A percentile compares a stretch with the other conserved stretches of the same genome.
Conservation (phyloP, 2,113 vertebrate genomes). For the Cervus canadensis region DNA sequence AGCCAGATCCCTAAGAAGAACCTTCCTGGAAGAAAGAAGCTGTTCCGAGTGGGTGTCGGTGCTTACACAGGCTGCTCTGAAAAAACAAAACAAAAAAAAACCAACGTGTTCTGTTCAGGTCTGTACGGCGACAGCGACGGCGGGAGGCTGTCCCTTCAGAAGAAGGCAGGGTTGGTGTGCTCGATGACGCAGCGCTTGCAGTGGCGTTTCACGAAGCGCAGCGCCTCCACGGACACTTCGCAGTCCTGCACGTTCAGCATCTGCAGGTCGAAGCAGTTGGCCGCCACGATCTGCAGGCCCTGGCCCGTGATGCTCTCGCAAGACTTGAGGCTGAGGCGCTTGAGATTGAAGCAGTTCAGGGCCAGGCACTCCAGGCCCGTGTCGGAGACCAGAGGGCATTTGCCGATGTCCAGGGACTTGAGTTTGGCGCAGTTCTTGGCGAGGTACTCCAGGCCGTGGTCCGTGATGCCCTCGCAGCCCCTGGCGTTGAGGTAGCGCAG, state of each 20-base stretch:
- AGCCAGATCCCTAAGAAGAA: constrained; percentile 64
- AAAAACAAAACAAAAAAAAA: background rate
- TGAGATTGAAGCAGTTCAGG: constrained; percentile 93
- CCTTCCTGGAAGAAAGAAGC: constrained; percentile 62
- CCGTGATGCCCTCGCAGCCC: constrained; percentile 97
- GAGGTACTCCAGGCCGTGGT: constrained; percentile 95
- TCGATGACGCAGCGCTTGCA: constrained; percentile 97
- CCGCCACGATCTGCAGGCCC: constrained; percentile 93
- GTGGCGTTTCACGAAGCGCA: constrained; percentile 93
- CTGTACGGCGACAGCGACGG: background rate
- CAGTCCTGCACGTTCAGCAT: constrained; percentile 98
- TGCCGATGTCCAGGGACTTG: constrained; percentile 95
- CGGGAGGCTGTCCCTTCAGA: constrained; percentile 80
- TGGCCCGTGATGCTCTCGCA: constrained; percentile 95
- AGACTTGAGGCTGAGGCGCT: constrained; percentile 93
- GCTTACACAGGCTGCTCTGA: constrained; percentile 67
- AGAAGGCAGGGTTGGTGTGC: constrained; percentile 98
- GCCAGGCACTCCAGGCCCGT: constrained; percentile 93
- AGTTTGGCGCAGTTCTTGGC: constrained; percentile 96
- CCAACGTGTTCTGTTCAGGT: background rate
- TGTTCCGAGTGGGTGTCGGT: constrained; percentile 25
- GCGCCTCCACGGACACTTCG: constrained; percentile 93
- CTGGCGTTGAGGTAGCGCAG: constrained; percentile 98
- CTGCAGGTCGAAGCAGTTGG: constrained; percentile 97
- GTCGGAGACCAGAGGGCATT: constrained; percentile 96